These are phyloP conservation scores for Tetrax tetrax DNA, from an alignment of 2,113 vertebrate genomes.

Conservation along the genomic window DNA sequence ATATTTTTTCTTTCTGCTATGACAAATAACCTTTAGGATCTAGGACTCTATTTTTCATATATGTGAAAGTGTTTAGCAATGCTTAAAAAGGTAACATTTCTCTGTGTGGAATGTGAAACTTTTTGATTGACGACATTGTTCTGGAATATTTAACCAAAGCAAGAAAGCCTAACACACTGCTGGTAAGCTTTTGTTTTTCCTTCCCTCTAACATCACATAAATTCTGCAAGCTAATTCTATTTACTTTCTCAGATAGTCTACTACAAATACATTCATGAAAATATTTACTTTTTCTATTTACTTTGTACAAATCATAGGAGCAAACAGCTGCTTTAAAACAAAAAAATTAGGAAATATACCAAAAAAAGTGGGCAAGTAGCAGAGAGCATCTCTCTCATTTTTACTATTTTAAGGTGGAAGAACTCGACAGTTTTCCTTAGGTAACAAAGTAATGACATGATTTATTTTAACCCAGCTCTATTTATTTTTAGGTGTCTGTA, in stretches of 20 bases:
- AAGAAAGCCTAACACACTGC: background rate
- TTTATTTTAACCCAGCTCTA: background rate
- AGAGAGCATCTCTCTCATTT: background rate
- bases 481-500: background rate
- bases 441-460: background rate
- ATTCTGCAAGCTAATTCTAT: background rate
- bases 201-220: background rate
- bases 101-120: background rate
- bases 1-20: background rate
- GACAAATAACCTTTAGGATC: constrained; percentile 48
- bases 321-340: background rate
- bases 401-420: background rate
- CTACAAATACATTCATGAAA: background rate
- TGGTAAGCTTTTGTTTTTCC: background rate
- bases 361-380: background rate
- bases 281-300: background rate
- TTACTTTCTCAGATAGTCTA: background rate
- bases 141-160: constrained; percentile 27
- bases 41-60: constrained; percentile 41
- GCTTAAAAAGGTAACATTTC: constrained; percentile 27
- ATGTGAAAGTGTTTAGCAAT: constrained; percentile 24
- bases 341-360: background rate
- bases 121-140: constrained; percentile 21
- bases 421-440: background rate
- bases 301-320: background rate